Base-by-base conservation (phyloP, 2,797 vertebrate genomes). In the Chelon auratus region DNA sequence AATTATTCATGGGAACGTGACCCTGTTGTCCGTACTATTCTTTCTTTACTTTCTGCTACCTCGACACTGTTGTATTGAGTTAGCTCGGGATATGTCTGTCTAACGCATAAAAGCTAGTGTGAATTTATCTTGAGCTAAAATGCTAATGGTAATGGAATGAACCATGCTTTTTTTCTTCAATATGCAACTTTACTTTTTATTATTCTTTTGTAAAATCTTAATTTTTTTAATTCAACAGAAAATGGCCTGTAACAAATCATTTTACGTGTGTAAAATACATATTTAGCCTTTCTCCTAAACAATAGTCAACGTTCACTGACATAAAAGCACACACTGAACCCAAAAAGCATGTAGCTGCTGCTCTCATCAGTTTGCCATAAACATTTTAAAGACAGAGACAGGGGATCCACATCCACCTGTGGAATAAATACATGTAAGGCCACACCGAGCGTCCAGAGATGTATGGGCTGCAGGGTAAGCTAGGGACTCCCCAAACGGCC, bases 401-500 rank as follows among this genome's bases (percentile, higher is more conserved):
- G 53, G 26, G 7, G 57, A 57, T 70, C 53, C 43, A 36, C 30
- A 33, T 33, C 72, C 64, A 60, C 70, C 67, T 82, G 70, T 77
- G 53, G 52, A 81, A 65, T 71, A 81, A 84, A 81, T 53, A 78
- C 62, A 72, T 0, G 0, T 33, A 54, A 17, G 69, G 64, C 56
- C 48, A 52, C 62, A 72, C 30, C 18, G n/a, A 63, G 57, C 70
- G 45, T 62, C 66, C 64, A 52, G 62, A 86, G 76, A 82, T 75
- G 75, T 72, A 82, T 72, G 65, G 62, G 62, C 63, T 72, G 58
- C 13, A 47, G 70, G 33, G 67, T 60, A 58, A 79, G 42, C 55
- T 53, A 15, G 70, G 87, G 83, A 82, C 80, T 87, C 80, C 90
- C 81, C 45, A 30, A 33, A 80, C 82, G 75, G 76, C 73, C 55